Evolutionary conservation across 1,140 invertebrate genomes (phyloP), one percentile per base, ranked within the genome.

Genomic region (Homalodisca vitripennis): DNA sequence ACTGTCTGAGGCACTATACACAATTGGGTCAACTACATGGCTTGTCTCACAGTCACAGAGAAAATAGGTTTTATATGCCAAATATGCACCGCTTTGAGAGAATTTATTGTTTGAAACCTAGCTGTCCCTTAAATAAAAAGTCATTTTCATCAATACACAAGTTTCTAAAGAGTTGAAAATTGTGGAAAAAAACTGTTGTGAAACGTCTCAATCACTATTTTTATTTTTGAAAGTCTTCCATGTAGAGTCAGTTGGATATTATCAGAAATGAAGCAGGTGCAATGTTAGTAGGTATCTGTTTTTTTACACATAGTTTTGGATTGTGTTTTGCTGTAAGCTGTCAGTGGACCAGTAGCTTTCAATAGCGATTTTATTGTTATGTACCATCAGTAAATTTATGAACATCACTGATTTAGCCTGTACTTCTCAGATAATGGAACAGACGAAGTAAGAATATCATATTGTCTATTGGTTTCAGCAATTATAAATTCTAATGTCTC

Each of bases 21-120:
- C 70, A 48, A 79, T 75, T 47, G 76, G 75, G 31, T 77, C 74
- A 26, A 80, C 60, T 17, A 80, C 73, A 71, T 72, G 75, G 22
- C 76, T 74, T 13, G 76, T 80, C 66, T 76, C 69, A 71, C 71
- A 75, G 53, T 77, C 75, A 57, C 72, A 73, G 14, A 77, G 63
- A 31, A 72, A 67, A 57, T 48, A 34, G 22, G n/a, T 22, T 47
- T 65, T 41, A n/a, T 51, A 51, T 51, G n/a, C 48, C 48, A n/a
- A 51, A 51, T 22, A 14, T 51, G 3, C n/a, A 20, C 3, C 48
- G 3, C 22, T 51, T 51, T 3, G 48, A 51, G 17, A 22, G 48
- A 3, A 51, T 51, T 3, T 51, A 51, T n/a, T 51, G 48, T 20
- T 51, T 51, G 48, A 51, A 51, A 22, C 14, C 3, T n/a, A 51